Percentiles rank a stretch among this genome's conserved stretches.
Conservation (phyloP, 1,140 invertebrate genomes). For the Eupeodes corollae region DNA sequence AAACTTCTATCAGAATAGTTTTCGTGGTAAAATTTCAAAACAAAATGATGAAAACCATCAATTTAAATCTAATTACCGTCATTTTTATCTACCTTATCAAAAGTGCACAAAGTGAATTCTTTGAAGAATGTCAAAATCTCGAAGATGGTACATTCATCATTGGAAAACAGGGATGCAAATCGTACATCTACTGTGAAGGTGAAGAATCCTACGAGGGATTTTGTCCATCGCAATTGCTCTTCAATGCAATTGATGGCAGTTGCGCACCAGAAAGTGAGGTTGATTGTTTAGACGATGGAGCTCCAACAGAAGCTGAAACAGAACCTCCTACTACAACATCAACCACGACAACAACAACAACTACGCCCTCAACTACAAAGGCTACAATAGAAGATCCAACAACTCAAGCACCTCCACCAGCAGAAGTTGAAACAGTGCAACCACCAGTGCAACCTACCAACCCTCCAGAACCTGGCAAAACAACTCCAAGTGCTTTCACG, state of each 20-base stretch:
- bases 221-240: conserved; percentile 24
- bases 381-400: neutral
- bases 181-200: conserved; percentile 26
- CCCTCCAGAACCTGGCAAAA: neutral
- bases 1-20: too few relatives aligned
- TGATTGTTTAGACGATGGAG: conserved; percentile 22
- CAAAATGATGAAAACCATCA: too few relatives aligned
- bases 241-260: conserved; percentile 16
- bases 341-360: conserved; percentile 2
- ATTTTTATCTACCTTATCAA: too few relatives aligned
- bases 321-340: neutral
- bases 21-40: too few relatives aligned
- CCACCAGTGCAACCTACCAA: neutral
- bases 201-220: conserved; percentile 22
- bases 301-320: conserved; percentile 11
- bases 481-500: conserved; percentile 3
- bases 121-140: too few relatives aligned
- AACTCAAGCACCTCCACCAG: neutral
- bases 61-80: too few relatives aligned
- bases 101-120: too few relatives aligned
- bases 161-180: conserved; percentile 21
- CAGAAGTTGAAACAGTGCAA: neutral
- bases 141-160: conserved; percentile 7
- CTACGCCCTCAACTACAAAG: neutral
- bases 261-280: conserved; percentile 24